Evolutionary conservation across 1,140 invertebrate genomes (phyloP).

Genomic region (Zaprionus kolodkinae): DNA sequence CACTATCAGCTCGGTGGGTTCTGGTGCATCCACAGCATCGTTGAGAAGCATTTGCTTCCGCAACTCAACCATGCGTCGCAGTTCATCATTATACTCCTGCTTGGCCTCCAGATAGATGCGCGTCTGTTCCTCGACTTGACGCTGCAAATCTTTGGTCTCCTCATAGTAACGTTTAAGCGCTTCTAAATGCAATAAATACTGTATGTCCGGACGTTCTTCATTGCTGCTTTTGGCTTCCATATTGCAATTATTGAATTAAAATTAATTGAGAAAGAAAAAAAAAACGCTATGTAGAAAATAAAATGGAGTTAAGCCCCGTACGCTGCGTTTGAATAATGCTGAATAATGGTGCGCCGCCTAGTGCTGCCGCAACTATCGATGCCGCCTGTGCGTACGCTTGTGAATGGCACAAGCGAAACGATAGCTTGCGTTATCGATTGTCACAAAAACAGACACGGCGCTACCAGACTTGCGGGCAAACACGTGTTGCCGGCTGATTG

Average conservation of each 20-base stretch:
- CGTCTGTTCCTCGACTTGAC: slow-evolving; percentile 67
- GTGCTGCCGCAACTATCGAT: background rate
- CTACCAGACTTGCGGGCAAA: slow-evolving; percentile 30
- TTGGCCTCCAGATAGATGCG: slow-evolving; percentile 51
- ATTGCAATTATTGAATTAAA: too few species aligned
- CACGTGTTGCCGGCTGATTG: slow-evolving; percentile 69
- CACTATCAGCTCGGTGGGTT: background rate
- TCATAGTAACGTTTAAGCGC: slow-evolving; percentile 61
- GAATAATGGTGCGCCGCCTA: background rate
- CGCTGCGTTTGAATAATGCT: background rate
- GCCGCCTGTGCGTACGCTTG: background rate
- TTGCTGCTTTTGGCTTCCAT: background rate
- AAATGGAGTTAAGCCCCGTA: background rate
- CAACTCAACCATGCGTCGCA: slow-evolving; percentile 26
- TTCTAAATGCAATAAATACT: slow-evolving; percentile 66
- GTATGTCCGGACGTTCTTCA: slow-evolving; percentile 47
- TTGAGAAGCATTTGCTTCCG: slow-evolving; percentile 38
- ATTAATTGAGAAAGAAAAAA: too few species aligned
- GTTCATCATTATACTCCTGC: slow-evolving; percentile 54
- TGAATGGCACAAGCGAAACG: background rate
- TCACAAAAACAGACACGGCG: background rate
- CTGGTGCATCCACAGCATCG: slow-evolving; percentile 10
- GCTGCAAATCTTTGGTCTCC: slow-evolving; percentile 49
- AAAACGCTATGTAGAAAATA: background rate
- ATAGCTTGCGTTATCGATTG: too few species aligned